Evolutionary conservation across 2,113 vertebrate genomes (phyloP).

Genomic region (Acinonyx jubatus): DNA sequence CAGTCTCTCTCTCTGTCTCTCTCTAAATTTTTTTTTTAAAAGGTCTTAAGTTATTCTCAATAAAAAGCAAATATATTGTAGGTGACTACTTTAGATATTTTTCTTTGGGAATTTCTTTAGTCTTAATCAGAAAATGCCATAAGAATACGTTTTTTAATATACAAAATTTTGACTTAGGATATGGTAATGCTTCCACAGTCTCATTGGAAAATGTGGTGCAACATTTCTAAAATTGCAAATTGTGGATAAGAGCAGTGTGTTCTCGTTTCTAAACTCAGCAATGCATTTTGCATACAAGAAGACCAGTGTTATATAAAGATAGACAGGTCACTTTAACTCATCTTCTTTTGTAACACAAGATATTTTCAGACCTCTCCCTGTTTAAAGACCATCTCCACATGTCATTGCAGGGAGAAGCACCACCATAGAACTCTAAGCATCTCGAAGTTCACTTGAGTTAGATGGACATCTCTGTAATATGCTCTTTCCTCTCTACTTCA

Average conservation of each 20-base stretch:
- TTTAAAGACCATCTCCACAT: neutral
- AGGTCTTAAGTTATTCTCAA: neutral
- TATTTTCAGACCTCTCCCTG: neutral
- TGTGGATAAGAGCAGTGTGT: neutral
- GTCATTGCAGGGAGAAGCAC: neutral
- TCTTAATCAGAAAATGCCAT: neutral
- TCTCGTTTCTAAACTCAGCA: neutral
- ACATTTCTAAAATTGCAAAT: conserved; percentile 14
- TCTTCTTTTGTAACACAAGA: neutral
- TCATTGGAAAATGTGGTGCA: neutral
- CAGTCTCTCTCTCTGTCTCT: too few relatives aligned
- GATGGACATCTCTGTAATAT: neutral
- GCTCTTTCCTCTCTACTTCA: neutral
- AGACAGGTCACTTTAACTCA: conserved; percentile 17
- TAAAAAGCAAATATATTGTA: neutral
- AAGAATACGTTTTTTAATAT: neutral
- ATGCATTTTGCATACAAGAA: neutral
- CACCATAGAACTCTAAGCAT: neutral
- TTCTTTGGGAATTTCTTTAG: neutral
- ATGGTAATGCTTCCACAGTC: neutral
- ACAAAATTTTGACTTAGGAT: neutral
- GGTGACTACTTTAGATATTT: neutral
- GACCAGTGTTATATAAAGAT: neutral
- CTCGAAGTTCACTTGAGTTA: neutral
- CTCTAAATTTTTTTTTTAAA: too few relatives aligned